A percentile compares a stretch with the other conserved stretches of the same genome.
phyloP scores from a whole-genome alignment of 2,113 vertebrate genomes.

The Campylomormyrus numenius region DNA sequence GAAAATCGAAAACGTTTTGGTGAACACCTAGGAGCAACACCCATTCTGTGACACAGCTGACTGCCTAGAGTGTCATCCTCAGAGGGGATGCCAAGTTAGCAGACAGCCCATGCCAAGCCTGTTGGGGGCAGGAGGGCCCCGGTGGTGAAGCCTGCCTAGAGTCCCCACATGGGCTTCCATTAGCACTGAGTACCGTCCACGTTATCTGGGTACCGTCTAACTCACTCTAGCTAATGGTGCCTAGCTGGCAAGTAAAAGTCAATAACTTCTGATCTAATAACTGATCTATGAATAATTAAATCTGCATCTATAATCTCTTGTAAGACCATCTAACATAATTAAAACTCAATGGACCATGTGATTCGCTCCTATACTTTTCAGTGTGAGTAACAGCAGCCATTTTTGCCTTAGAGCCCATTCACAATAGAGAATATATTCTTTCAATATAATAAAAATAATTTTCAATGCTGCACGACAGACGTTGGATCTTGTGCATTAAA shows the following conservation, averaged over 20 bases:
- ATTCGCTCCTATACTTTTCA: neutral
- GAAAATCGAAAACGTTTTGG: slow-evolving; percentile 36
- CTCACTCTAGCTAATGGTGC: neutral
- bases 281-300: neutral
- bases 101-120: neutral
- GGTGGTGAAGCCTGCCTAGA: neutral
- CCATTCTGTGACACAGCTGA: neutral
- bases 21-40: slow-evolving; percentile 16
- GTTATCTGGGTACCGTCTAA: neutral
- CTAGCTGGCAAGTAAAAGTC: neutral
- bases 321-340: neutral
- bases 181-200: neutral
- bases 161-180: neutral
- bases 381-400: neutral
- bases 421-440: neutral
- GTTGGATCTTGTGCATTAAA: neutral
- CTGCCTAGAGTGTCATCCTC: neutral
- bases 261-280: neutral
- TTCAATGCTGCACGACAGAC: neutral
- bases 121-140: neutral
- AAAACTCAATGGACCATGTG: neutral
- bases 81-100: neutral
- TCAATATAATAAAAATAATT: neutral
- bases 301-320: neutral
- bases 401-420: neutral